A percentile compares a stretch with the other conserved stretches of the same genome.
phyloP scores from a whole-genome alignment of 2,113 vertebrate genomes.

The Cebus imitator region DNA sequence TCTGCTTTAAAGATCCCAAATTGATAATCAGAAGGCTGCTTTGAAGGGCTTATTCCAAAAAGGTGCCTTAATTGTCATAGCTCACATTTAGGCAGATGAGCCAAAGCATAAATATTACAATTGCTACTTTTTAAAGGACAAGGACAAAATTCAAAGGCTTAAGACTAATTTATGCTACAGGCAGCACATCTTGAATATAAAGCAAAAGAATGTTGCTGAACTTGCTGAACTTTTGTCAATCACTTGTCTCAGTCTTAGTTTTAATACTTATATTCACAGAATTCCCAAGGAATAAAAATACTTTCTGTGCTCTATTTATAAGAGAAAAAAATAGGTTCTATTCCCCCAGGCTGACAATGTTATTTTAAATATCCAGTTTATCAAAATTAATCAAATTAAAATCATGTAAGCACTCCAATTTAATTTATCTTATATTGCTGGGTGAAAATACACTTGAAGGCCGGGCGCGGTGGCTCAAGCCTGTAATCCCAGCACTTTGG shows the following conservation, averaged over 20 bases:
- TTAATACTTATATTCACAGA: slow-evolving; percentile 22
- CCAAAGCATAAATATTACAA: slow-evolving; percentile 20
- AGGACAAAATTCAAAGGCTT: slow-evolving; percentile 1
- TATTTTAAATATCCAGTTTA: neutral
- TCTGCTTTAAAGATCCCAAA: neutral
- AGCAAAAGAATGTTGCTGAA: slow-evolving; percentile 30
- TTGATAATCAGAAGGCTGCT: neutral
- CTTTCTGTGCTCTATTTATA: neutral
- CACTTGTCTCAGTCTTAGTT: slow-evolving; percentile 23
- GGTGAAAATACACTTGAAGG: neutral
- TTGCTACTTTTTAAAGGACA: slow-evolving; percentile 11
- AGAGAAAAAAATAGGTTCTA: neutral
- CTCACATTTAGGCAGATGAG: neutral
- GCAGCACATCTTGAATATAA: neutral
- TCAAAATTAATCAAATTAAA: neutral
- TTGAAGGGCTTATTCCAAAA: neutral
- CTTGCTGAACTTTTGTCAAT: slow-evolving; percentile 16
- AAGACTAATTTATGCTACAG: slow-evolving; percentile 27
- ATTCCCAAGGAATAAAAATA: neutral
- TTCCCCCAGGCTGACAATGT: neutral
- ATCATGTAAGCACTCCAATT: neutral
- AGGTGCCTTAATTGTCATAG: neutral
- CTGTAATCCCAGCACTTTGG: too few species aligned
- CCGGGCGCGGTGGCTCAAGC: too few species aligned
- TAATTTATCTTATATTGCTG: neutral